These are phyloP conservation scores for Oncorhynchus tshawytscha DNA, from an alignment of 2,113 vertebrate species.

Conservation along the genomic window DNA sequence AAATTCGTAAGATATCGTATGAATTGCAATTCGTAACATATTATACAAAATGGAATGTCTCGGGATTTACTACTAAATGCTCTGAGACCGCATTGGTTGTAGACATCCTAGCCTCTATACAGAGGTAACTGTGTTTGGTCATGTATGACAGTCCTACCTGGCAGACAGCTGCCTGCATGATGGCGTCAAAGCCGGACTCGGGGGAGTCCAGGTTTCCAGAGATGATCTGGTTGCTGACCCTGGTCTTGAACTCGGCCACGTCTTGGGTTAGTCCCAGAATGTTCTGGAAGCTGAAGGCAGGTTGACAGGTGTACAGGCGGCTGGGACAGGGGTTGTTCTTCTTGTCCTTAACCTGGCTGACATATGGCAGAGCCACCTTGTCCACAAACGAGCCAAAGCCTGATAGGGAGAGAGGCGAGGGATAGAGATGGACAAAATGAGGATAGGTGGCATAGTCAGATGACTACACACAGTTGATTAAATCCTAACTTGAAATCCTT, in stretches of 20 bases:
- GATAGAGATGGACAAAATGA: neutral
- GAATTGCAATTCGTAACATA: too few relatives aligned
- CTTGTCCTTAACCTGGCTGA: conserved; percentile 64
- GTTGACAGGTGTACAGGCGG: conserved; percentile 64
- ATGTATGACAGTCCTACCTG: conserved; percentile 55
- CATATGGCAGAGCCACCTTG: conserved; percentile 77
- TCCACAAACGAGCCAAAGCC: conserved; percentile 84
- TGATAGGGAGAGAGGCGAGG: conserved; percentile 29
- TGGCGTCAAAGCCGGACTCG: conserved; percentile 79
- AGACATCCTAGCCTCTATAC: too few relatives aligned
- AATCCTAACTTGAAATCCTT: neutral
- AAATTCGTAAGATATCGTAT: too few relatives aligned
- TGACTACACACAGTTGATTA: neutral
- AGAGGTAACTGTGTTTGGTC: too few relatives aligned
- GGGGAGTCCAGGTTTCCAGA: conserved; percentile 79
- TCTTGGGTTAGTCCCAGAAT: conserved; percentile 69
- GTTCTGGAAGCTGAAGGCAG: conserved; percentile 74
- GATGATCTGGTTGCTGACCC: conserved; percentile 73
- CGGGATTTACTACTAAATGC: too few relatives aligned
- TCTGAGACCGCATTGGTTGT: too few relatives aligned
- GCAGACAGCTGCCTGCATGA: conserved; percentile 78
- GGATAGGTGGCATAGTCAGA: too few relatives aligned
- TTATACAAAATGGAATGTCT: too few relatives aligned
- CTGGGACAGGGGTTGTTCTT: conserved; percentile 69
- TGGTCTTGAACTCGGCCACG: conserved; percentile 60